phyloP scores from a whole-genome alignment of 2,888 invertebrate genomes.

The Ametastegia equiseti region DNA sequence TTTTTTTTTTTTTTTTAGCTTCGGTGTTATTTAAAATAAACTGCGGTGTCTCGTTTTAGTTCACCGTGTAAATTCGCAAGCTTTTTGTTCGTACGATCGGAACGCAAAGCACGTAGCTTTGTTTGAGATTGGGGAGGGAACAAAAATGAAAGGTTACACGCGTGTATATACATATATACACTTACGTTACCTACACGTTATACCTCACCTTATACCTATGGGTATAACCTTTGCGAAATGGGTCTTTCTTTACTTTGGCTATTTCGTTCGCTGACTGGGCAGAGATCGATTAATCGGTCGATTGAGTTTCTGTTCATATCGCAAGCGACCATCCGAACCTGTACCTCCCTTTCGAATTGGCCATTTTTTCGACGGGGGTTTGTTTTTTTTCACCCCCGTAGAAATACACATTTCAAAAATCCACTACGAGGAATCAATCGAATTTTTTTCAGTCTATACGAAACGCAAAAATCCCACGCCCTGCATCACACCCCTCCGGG shows the following conservation, averaged over 20 bases:
- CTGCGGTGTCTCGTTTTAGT: background rate
- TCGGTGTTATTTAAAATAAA: background rate
- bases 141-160: conserved; percentile 27
- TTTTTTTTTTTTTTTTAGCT: background rate
- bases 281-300: background rate
- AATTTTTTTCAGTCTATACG: too few species aligned
- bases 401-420: too few species aligned
- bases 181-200: too few species aligned
- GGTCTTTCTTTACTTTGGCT: conserved; percentile 3
- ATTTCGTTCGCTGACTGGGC: background rate
- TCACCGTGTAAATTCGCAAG: conserved; percentile 11
- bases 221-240: background rate
- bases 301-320: background rate
- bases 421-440: background rate
- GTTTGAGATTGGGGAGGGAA: conserved; percentile 1
- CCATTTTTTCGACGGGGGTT: too few species aligned
- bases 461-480: background rate
- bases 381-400: too few species aligned
- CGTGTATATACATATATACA: background rate
- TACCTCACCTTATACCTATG: too few species aligned
- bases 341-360: too few species aligned
- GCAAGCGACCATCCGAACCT: too few species aligned
- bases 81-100: conserved; percentile 22
- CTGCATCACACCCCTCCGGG: too few species aligned
- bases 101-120: conserved; percentile 27